These are phyloP conservation scores for Solen grandis DNA, from an alignment of 1,140 invertebrate species.

Conservation along the genomic window DNA sequence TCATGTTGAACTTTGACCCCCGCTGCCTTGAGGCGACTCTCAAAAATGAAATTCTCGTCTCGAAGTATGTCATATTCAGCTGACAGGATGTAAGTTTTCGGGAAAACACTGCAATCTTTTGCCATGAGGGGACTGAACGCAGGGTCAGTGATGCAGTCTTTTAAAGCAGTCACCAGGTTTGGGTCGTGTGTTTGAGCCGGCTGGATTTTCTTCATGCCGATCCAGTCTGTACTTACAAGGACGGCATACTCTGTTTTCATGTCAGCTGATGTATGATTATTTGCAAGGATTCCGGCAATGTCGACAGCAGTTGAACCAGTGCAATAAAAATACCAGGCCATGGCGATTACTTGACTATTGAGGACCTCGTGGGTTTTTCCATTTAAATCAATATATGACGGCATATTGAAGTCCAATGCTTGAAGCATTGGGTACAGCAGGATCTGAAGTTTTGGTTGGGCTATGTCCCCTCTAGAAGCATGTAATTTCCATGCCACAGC, in stretches of 20 bases:
- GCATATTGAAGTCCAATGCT: slow-evolving; percentile 13
- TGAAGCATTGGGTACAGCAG: slow-evolving; percentile 37
- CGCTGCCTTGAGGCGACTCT: not conserved
- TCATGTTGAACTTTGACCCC: slow-evolving; percentile 10
- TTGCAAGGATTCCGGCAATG: not conserved
- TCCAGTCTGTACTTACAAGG: not conserved
- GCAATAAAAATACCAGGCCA: slow-evolving; percentile 11
- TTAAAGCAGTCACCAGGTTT: no score
- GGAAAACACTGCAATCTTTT: not conserved
- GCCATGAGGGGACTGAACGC: slow-evolving; percentile 13
- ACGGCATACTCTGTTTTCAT: slow-evolving; percentile 4
- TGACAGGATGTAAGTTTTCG: slow-evolving; percentile 7
- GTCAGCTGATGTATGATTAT: slow-evolving; percentile 17
- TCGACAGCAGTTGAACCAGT: not conserved
- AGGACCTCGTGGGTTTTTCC: not conserved
- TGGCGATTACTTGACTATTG: not conserved
- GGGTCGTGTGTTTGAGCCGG: no score
- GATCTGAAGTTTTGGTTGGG: slow-evolving; percentile 9
- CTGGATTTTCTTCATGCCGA: not conserved
- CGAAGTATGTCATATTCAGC: slow-evolving; percentile 18
- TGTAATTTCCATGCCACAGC: slow-evolving; percentile 13
- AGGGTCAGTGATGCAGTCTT: not conserved
- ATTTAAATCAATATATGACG: not conserved
- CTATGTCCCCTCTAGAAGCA: not conserved
- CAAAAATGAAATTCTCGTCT: slow-evolving; percentile 32